Evolutionary conservation across 1,140 invertebrate genomes (phyloP).

Genomic region (Leptopilina boulardi): DNA sequence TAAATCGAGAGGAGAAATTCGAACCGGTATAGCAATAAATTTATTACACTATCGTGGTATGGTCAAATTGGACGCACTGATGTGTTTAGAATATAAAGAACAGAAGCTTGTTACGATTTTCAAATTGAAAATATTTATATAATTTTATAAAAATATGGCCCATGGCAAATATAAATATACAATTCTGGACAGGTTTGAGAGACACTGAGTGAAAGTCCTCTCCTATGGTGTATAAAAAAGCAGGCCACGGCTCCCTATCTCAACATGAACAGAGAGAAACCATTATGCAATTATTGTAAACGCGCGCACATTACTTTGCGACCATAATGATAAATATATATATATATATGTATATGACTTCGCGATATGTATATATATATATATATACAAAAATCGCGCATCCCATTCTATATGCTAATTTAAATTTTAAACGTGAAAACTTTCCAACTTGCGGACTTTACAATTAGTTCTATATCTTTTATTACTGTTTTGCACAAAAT

Average conservation of each 20-base stretch:
- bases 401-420: slow-evolving; percentile 50
- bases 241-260: slow-evolving; percentile 67
- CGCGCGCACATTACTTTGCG: slow-evolving; percentile 46
- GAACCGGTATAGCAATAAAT: slow-evolving; percentile 15
- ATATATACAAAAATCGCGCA: slow-evolving; percentile 40
- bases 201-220: slow-evolving; percentile 62
- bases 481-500: not conserved
- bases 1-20: not conserved
- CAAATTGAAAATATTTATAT: not conserved
- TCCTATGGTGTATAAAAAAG: slow-evolving; percentile 60
- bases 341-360: not conserved
- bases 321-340: slow-evolving; percentile 18
- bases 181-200: slow-evolving; percentile 36
- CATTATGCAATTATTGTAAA: slow-evolving; percentile 63
- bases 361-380: slow-evolving; percentile 12
- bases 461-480: slow-evolving; percentile 22
- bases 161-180: not conserved
- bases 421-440: slow-evolving; percentile 60
- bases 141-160: not conserved
- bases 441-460: slow-evolving; percentile 49
- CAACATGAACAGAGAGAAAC: slow-evolving; percentile 49
- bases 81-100: not conserved
- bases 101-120: slow-evolving; percentile 19
- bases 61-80: too few relatives aligned
- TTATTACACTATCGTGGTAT: not conserved